Evolutionary conservation across 1,140 invertebrate genomes (phyloP).

Genomic region (Drosophila pallidifrons): DNA sequence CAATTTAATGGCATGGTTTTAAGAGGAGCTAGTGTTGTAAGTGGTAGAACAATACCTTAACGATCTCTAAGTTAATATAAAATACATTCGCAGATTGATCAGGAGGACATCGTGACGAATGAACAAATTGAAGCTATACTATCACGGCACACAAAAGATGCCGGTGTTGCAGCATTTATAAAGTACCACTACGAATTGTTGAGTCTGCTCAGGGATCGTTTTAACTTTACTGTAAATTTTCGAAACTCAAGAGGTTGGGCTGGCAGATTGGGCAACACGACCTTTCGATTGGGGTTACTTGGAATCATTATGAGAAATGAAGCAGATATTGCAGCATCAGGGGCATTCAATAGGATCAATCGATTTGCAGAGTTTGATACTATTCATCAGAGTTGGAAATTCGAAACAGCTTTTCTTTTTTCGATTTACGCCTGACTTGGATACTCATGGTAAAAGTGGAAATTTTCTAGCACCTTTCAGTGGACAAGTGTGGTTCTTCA

Average conservation of each 20-base stretch:
- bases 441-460: constrained; percentile 62
- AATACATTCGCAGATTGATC: constrained; percentile 62
- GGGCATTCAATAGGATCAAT: constrained; percentile 75
- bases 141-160: constrained; percentile 60
- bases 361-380: constrained; percentile 77
- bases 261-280: constrained; percentile 68
- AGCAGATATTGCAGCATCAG: constrained; percentile 77
- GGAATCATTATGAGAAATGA: constrained; percentile 77
- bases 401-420: constrained; percentile 76
- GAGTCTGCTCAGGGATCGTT: constrained; percentile 60
- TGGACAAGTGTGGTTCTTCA: constrained; percentile 64
- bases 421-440: constrained; percentile 72
- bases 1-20: constrained; percentile 67
- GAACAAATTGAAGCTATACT: constrained; percentile 67
- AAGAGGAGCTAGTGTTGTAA: constrained; percentile 70
- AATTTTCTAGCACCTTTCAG: constrained; percentile 78
- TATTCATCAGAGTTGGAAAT: constrained; percentile 81
- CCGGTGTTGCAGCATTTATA: constrained; percentile 71
- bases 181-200: constrained; percentile 79
- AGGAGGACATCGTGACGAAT: constrained; percentile 67
- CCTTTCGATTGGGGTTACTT: constrained; percentile 70
- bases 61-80: background rate
- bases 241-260: constrained; percentile 82
- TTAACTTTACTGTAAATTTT: constrained; percentile 78
- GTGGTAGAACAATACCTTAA: constrained; percentile 14